These are phyloP conservation scores for Aphidoletes aphidimyza DNA, from an alignment of 2,888 invertebrate species.

Conservation along the genomic window DNA sequence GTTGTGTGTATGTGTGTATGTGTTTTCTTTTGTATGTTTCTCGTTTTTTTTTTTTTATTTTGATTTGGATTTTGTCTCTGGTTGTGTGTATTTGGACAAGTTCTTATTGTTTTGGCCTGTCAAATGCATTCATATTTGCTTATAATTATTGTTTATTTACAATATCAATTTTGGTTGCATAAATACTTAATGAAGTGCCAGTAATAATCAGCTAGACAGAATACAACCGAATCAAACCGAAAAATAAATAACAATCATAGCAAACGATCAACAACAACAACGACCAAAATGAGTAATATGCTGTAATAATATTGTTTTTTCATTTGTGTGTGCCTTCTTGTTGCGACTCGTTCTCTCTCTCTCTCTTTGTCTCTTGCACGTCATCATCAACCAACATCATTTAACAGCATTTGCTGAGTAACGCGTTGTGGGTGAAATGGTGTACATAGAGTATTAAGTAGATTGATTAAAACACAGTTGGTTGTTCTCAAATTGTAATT, in stretches of 20 bases:
- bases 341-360: neutral
- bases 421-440: conserved; percentile 3
- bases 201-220: neutral
- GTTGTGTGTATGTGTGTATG: no score
- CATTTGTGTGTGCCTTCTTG: neutral
- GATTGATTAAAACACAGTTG: conserved; percentile 49
- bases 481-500: conserved; percentile 38
- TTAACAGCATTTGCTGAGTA: neutral
- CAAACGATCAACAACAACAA: neutral
- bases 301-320: conserved; percentile 4
- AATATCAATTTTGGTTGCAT: conserved; percentile 11
- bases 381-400: neutral
- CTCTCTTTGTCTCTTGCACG: neutral
- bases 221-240: neutral
- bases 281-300: no score
- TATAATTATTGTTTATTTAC: conserved; percentile 18
- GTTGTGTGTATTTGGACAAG: no score
- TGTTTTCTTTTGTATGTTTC: no score
- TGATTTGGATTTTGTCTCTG: neutral
- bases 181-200: neutral
- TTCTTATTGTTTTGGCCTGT: neutral
- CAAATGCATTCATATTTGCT: conserved; percentile 26
- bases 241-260: neutral
- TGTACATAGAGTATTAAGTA: conserved; percentile 3
- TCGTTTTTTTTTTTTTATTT: neutral